A percentile compares a stretch with the other conserved stretches of the same genome.
Conservation (phyloP, 2,888 invertebrate species). For the Phalangium opilio region DNA sequence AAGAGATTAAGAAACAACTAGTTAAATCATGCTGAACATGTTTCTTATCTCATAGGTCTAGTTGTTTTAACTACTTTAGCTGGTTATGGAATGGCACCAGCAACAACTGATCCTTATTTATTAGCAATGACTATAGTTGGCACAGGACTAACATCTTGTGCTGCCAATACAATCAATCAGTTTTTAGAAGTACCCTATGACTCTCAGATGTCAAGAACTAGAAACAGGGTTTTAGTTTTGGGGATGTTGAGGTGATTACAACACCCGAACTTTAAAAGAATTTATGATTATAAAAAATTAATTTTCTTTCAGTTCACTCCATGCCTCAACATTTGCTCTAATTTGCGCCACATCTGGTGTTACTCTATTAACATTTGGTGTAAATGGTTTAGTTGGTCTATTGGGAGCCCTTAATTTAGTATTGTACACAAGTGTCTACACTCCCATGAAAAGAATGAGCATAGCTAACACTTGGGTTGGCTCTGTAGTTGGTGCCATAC, state of each 20-base stretch:
- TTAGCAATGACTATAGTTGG: constrained; percentile 55
- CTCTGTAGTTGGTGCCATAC: constrained; percentile 89
- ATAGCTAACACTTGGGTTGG: constrained; percentile 95
- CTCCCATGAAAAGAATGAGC: constrained; percentile 87
- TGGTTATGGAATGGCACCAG: constrained; percentile 84
- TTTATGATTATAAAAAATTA: neutral
- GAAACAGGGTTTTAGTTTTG: constrained; percentile 80
- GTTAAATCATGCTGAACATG: no score
- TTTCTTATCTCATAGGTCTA: constrained; percentile 48
- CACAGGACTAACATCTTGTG: constrained; percentile 78
- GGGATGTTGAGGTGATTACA: constrained; percentile 69
- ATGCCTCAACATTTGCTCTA: constrained; percentile 73
- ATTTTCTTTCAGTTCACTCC: constrained; percentile 48
- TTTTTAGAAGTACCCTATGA: constrained; percentile 96
- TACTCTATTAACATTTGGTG: constrained; percentile 57
- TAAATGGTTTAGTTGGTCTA: constrained; percentile 74
- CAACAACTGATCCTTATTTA: constrained; percentile 57
- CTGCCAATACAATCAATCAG: constrained; percentile 85
- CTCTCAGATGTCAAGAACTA: constrained; percentile 95
- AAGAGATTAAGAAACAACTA: no score
- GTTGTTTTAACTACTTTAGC: constrained; percentile 92
- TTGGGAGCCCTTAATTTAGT: constrained; percentile 76
- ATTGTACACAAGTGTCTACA: constrained; percentile 86
- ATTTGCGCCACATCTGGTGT: constrained; percentile 57
- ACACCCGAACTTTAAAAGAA: no score